Percentiles rank a stretch among this genome's conserved stretches.
Evolutionary conservation across 2,888 invertebrate genomes (phyloP).

Genomic region (Bombylius discolor): DNA sequence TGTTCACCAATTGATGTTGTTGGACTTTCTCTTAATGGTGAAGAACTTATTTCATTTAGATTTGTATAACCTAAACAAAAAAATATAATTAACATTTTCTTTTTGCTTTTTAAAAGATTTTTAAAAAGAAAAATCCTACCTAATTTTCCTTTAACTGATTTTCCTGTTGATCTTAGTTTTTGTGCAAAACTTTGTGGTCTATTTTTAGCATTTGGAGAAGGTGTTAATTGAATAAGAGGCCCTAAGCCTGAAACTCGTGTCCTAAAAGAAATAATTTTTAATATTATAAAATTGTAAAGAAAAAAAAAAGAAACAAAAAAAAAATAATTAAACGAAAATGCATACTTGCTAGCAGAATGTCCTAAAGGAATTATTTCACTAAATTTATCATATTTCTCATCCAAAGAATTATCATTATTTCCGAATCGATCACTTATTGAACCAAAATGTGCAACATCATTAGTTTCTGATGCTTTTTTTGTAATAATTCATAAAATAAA

Average conservation of each 20-base stretch:
- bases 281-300: background rate
- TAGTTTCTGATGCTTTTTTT: slow-evolving; percentile 32
- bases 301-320: too few relatives aligned
- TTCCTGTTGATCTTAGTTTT: slow-evolving; percentile 70
- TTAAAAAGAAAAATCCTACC: slow-evolving; percentile 14
- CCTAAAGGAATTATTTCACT: slow-evolving; percentile 28
- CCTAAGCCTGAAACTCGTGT: slow-evolving; percentile 26
- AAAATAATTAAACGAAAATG: background rate
- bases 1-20: slow-evolving; percentile 40
- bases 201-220: slow-evolving; percentile 34
- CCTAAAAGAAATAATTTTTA: background rate
- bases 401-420: slow-evolving; percentile 29
- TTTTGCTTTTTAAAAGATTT: background rate
- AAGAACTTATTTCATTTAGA: slow-evolving; percentile 57
- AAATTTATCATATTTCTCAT: slow-evolving; percentile 36
- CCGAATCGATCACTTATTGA: slow-evolving; percentile 31
- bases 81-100: slow-evolving; percentile 18
- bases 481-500: too few relatives aligned
- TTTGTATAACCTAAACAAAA: slow-evolving; percentile 55
- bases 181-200: slow-evolving; percentile 82
- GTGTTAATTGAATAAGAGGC: slow-evolving; percentile 32
- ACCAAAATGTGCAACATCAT: slow-evolving; percentile 30
- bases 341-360: slow-evolving; percentile 23
- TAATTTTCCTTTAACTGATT: slow-evolving; percentile 62
- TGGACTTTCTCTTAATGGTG: slow-evolving; percentile 49